Conservation (phyloP, 2,888 invertebrate species). For the Aphidoletes aphidimyza region DNA sequence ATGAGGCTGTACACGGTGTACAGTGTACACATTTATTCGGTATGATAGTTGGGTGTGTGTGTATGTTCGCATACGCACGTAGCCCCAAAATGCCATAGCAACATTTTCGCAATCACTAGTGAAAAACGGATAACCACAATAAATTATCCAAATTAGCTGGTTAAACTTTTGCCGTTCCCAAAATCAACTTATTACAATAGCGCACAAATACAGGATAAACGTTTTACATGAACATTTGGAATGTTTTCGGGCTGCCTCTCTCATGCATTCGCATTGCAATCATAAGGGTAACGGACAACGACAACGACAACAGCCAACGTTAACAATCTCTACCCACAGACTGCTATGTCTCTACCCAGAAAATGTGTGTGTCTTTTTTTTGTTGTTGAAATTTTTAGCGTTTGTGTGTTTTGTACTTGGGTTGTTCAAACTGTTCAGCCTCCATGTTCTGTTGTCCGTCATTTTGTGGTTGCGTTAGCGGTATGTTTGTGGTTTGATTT, state of each 20-base stretch:
- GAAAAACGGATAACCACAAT: constrained; percentile 41
- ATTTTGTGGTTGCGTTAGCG: constrained; percentile 27
- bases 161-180: constrained; percentile 40
- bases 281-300: background rate
- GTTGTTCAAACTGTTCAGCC: background rate
- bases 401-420: background rate
- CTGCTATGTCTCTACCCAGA: background rate
- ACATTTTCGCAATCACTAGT: background rate
- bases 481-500: constrained; percentile 34
- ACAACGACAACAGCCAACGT: background rate
- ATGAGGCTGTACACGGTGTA: background rate
- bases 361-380: background rate
- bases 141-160: constrained; percentile 40
- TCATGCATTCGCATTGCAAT: background rate
- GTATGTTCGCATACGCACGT: too few species aligned
- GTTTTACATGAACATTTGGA: background rate
- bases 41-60: background rate
- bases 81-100: background rate
- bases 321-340: background rate
- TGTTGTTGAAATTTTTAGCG: background rate
- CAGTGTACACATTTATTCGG: background rate
- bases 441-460: constrained; percentile 7
- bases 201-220: background rate
- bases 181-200: background rate
- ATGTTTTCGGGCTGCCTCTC: background rate